A percentile compares a stretch with the other conserved stretches of the same genome.
Evolutionary conservation across 2,888 invertebrate genomes (phyloP).

Genomic region (Spisula subtruncata): DNA sequence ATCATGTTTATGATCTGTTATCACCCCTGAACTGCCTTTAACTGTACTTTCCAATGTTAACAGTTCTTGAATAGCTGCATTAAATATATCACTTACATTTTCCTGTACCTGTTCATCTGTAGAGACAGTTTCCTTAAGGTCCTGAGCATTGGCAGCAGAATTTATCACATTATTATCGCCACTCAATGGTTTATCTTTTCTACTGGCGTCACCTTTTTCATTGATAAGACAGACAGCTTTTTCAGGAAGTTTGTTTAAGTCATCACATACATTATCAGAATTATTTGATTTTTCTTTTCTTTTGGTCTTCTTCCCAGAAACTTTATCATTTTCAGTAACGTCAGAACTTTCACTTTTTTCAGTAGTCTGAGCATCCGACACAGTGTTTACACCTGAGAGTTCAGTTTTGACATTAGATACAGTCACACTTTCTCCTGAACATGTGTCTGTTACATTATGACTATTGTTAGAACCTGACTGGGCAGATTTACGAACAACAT

Average conservation of each 20-base stretch:
- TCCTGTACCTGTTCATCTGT: background rate
- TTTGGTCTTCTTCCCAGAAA: background rate
- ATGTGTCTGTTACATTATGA: background rate
- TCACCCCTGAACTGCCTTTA: background rate
- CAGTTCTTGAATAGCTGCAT: constrained; percentile 16
- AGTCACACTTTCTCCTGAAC: background rate
- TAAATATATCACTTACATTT: background rate
- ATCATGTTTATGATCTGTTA: background rate
- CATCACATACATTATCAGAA: background rate
- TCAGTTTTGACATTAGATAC: background rate
- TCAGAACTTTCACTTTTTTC: background rate
- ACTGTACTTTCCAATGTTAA: background rate
- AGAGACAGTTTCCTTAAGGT: background rate
- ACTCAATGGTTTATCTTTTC: background rate
- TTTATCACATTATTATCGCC: background rate
- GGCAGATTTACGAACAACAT: too few species aligned
- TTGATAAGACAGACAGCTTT: background rate
- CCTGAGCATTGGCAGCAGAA: background rate
- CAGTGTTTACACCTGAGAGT: background rate
- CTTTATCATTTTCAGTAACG: background rate
- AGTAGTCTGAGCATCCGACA: background rate
- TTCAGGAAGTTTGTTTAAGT: constrained; percentile 12
- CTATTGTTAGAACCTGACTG: too few species aligned
- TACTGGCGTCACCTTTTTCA: background rate
- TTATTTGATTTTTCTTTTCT: background rate